These are phyloP conservation scores for Phymastichus coffea DNA, from an alignment of 1,140 invertebrate species.

Conservation along the genomic window DNA sequence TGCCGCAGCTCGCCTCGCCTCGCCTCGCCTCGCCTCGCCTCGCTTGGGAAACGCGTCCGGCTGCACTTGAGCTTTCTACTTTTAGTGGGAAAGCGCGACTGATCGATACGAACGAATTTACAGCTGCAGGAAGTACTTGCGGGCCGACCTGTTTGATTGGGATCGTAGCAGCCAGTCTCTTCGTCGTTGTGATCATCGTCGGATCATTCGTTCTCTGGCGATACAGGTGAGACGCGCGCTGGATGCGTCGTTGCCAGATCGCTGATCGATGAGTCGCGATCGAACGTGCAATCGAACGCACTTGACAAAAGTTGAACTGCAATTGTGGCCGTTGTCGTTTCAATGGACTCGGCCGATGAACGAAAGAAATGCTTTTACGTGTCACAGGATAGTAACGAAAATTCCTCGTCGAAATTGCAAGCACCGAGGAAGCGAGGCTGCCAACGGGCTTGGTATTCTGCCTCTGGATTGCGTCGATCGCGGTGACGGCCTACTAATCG, in stretches of 20 bases:
- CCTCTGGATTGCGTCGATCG: slow-evolving; percentile 50
- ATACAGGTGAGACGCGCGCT: slow-evolving; percentile 41
- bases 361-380: no score
- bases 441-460: slow-evolving; percentile 46
- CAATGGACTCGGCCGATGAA: no score
- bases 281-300: neutral
- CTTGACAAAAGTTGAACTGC: neutral
- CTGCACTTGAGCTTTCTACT: no score
- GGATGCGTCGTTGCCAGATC: neutral
- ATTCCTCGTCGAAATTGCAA: slow-evolving; percentile 44
- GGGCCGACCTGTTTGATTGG: slow-evolving; percentile 49
- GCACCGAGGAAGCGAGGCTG: slow-evolving; percentile 39
- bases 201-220: slow-evolving; percentile 45
- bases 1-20: no score
- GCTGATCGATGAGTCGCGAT: neutral
- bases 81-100: no score
- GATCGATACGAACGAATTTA: neutral
- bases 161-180: slow-evolving; percentile 42
- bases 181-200: slow-evolving; percentile 44
- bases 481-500: slow-evolving; percentile 45
- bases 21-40: no score
- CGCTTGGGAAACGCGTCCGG: no score
- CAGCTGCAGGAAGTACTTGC: slow-evolving; percentile 39
- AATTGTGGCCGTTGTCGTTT: no score
- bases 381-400: slow-evolving; percentile 42